Evolutionary conservation across 2,888 invertebrate genomes (phyloP), one percentile per base, ranked within the genome.

Genomic region (Torymus auratus): DNA sequence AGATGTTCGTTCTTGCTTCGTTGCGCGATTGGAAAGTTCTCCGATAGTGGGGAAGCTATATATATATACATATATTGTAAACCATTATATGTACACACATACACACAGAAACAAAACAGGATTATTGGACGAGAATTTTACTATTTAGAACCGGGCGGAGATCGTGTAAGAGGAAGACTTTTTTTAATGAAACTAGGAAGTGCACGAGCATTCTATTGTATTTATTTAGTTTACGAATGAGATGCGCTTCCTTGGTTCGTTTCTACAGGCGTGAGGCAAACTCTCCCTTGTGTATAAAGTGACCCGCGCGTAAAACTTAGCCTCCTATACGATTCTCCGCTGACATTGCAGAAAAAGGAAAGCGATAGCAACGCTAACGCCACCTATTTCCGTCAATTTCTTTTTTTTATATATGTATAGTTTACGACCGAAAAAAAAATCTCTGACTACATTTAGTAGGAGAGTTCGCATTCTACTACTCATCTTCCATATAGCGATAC

Each of bases 401-500:
- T 20, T 64, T 55, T 28, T n/a, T 60, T 69, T 55, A 62, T 17
- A 7, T 41, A 41, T 41, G 41, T 41, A 41, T 41, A 41, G 41
- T 41, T 41, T 28, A 28, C 53, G 17, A 60, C 56, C 20, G 62
- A 53, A 58, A n/a, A 52, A 75, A 71, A 23, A 50, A 65, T 69
- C 41, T 76, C 17, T 53, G 60, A 53, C 15, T 74, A 28, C 7
- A 28, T 28, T 28, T 41, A 56, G 71, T 73, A 75, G 28, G 56
- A 79, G 78, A 83, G 78, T 84, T 84, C 84, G 84, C 85, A 84
- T 84, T 85, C 85, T 85, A 86, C 83, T 86, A 86, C 83, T 86
- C 88, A 88, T 88, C 89, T 89, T 90, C 89, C 89, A 86, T 87
- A 86, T 88, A 88, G 86, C 86, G 86, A 89, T 90, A 88, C 90